Percentiles rank a stretch among this genome's conserved stretches.
Conservation (phyloP, 2,888 invertebrate genomes). For the Troides oblongomaculatus region DNA sequence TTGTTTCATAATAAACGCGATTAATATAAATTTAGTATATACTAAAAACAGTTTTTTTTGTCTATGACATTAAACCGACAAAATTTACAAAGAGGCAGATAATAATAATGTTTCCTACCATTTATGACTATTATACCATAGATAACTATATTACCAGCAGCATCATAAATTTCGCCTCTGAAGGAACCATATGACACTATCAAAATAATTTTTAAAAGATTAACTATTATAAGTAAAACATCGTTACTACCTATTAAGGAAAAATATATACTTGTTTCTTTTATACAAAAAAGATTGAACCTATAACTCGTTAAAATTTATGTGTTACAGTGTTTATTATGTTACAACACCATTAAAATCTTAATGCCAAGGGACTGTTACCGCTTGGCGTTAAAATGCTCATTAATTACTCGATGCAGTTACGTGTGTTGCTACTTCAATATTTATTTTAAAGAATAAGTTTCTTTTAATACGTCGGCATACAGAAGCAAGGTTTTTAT, state of each 20-base stretch:
- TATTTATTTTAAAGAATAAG: conserved; percentile 33
- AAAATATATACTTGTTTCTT: not conserved
- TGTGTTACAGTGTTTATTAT: conserved; percentile 20
- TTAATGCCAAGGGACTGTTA: conserved; percentile 18
- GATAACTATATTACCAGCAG: too few species aligned
- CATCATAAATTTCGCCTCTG: too few species aligned
- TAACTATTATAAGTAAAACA: too few species aligned
- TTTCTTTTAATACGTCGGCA: conserved; percentile 36
- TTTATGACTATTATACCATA: too few species aligned
- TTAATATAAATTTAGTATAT: too few species aligned
- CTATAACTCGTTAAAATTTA: conserved; percentile 1
- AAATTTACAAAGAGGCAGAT: too few species aligned
- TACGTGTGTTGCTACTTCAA: conserved; percentile 19
- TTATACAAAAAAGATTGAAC: not conserved
- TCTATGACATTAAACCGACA: too few species aligned
- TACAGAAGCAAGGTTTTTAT: conserved; percentile 32
- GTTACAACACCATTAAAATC: conserved; percentile 22
- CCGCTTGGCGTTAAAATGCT: conserved; percentile 19
- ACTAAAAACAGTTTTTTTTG: too few species aligned
- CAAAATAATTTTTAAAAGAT: too few species aligned
- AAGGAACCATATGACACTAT: too few species aligned
- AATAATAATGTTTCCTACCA: too few species aligned
- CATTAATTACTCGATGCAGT: conserved; percentile 23
- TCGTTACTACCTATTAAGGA: not conserved
- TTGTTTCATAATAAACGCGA: too few species aligned